Base-by-base conservation (phyloP, 2,113 vertebrate species). In the Prionailurus viverrinus region DNA sequence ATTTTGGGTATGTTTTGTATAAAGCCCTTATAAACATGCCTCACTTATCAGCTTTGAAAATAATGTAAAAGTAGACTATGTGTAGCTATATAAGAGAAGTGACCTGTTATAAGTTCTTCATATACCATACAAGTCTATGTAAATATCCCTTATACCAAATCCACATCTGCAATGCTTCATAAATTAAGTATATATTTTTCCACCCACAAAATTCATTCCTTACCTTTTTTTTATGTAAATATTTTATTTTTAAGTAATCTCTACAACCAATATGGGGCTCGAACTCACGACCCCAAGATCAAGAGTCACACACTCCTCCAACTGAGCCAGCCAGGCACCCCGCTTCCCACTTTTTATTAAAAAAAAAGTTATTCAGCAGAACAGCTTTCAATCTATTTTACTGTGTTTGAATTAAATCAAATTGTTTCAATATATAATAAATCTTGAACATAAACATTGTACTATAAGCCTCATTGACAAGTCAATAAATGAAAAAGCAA, bases 401-500 rank as follows among this genome's bases (percentile, higher is more conserved):
- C 76, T 97, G 91, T 93, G 73, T 97, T 92, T 89, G 66, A 91
- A 92, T 80, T 73, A 23, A 91, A 81, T 96, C 33, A 71, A 94
- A 80, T 68, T 97, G n/a, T 95, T 92, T 96, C 33, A 86, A 91
- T 79, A 97, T 53, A 93, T 16, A 97, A 33, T 93, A 89, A 97
- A 98, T 85, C 41, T 41, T 84, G 36, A 97, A 84, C 29, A 89
- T 74, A 97, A 97, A 96, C 51, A 92, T 4, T 4, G 93, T 97
- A 81, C 23, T 73, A 81, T 63, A 94, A 91, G 53, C 5, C 61
- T 95, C 95, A 97, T 4, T 27, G 12, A 93, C 69, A 96, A 91
- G 84, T 98, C 92, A 97, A 93, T 92, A 94, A 92, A 97, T 93
- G 39, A 96, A 97, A 96, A 93, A 3, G 0, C 0, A 94, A 19